Evolutionary conservation across 1,140 invertebrate genomes (phyloP).

Genomic region (Aphelinus certus): DNA sequence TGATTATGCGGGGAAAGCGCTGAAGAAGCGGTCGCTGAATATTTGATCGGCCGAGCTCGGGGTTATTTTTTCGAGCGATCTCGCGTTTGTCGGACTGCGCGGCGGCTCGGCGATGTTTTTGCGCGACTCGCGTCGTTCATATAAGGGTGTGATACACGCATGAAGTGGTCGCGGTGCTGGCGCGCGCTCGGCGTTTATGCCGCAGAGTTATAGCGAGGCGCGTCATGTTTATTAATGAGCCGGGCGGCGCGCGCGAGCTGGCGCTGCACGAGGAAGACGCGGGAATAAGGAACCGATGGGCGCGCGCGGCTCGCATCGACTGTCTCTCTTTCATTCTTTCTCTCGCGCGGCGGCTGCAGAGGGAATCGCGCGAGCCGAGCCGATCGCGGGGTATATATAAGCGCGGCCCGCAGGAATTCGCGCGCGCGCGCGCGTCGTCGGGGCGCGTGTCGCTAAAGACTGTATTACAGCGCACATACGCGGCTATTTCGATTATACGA

Average conservation of each 20-base stretch:
- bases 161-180: neutral
- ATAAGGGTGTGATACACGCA: constrained; percentile 17
- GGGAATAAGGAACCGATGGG: constrained; percentile 12
- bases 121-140: neutral
- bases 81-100: no score
- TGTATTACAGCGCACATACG: constrained; percentile 3
- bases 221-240: constrained; percentile 25
- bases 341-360: neutral
- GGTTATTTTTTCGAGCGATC: no score
- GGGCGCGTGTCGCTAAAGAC: neutral
- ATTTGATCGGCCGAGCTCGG: no score
- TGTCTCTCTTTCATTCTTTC: neutral
- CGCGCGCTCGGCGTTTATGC: neutral
- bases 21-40: no score
- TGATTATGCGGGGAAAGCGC: no score
- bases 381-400: constrained; percentile 1
- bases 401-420: constrained; percentile 4
- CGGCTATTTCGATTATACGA: neutral
- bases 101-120: no score
- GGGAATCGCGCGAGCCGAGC: no score
- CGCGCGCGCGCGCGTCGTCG: neutral
- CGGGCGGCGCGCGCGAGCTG: neutral
- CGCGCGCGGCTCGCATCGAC: neutral
- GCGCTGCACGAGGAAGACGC: neutral
- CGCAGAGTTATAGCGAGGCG: constrained; percentile 17